phyloP scores from a whole-genome alignment of 2,113 vertebrate species.

The Eretmodus cyanostictus region DNA sequence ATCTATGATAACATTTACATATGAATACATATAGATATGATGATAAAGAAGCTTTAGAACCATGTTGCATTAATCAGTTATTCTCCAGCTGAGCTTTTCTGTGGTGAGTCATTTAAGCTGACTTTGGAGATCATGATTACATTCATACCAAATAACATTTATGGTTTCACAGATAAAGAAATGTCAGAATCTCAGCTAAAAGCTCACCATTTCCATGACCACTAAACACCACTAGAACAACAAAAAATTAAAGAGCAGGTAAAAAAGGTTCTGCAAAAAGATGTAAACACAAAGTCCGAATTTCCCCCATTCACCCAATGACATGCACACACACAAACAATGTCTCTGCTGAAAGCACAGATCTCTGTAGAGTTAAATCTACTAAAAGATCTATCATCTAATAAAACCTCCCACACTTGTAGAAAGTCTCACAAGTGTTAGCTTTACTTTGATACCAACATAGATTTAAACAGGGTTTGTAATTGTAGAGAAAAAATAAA shows the following conservation, averaged over 20 bases:
- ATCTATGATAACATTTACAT: not conserved
- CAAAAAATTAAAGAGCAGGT: not conserved
- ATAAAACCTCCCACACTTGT: not conserved
- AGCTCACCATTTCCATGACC: not conserved
- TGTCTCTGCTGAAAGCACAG: not conserved
- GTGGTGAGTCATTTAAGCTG: not conserved
- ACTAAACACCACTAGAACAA: not conserved
- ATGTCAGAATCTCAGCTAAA: not conserved
- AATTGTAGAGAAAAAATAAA: not conserved
- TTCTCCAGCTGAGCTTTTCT: not conserved
- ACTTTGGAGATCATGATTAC: not conserved
- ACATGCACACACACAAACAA: not conserved
- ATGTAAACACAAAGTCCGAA: accelerated
- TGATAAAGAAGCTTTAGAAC: accelerated
- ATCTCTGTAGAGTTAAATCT: not conserved
- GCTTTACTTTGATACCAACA: not conserved
- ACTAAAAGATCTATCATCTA: not conserved
- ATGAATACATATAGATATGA: not conserved
- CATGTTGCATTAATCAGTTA: not conserved
- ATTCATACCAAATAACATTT: not conserved
- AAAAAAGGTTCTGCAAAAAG: not conserved
- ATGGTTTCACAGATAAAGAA: not conserved
- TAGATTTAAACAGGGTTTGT: not conserved
- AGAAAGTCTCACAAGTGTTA: accelerated
- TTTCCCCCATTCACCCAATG: not conserved